A percentile compares a stretch with the other conserved stretches of the same genome.
phyloP scores from a whole-genome alignment of 2,113 vertebrate species.

The Actinemys pallida region DNA sequence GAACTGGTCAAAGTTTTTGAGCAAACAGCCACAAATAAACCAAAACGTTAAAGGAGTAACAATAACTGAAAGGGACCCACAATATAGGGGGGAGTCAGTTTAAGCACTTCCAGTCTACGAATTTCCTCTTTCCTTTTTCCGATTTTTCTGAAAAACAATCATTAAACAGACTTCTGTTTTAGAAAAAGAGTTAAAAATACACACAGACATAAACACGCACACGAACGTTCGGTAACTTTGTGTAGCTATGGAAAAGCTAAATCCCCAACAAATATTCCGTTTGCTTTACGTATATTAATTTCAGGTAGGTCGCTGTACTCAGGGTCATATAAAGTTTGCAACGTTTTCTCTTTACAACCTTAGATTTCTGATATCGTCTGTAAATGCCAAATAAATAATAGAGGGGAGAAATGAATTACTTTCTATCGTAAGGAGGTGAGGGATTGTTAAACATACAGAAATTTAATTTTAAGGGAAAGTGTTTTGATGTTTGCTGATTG shows the following conservation, averaged over 20 bases:
- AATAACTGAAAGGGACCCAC: not conserved
- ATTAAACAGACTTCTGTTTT: slow-evolving; percentile 9
- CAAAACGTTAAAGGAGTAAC: not conserved
- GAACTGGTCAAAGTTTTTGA: not conserved
- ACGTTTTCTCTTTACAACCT: not conserved
- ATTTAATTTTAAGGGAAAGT: not conserved
- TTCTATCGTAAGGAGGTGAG: not conserved
- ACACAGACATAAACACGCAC: not conserved
- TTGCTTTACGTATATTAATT: slow-evolving; percentile 30
- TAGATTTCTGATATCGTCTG: slow-evolving; percentile 15
- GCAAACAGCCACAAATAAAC: not conserved
- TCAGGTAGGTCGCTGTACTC: slow-evolving; percentile 34
- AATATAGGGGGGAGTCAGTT: not conserved
- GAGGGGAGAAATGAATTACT: not conserved
- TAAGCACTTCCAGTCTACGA: not conserved
- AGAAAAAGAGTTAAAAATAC: slow-evolving; percentile 44
- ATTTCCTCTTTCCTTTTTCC: not conserved
- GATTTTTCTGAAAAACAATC: not conserved
- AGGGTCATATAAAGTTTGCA: slow-evolving; percentile 25
- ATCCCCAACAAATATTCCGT: slow-evolving; percentile 6
- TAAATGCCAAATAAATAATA: slow-evolving; percentile 33
- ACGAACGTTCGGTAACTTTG: slow-evolving; percentile 36
- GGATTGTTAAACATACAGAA: not conserved
- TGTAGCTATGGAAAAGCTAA: slow-evolving; percentile 47
- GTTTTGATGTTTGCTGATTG: not conserved